Evolutionary conservation across 2,888 invertebrate species (phyloP).

Genomic region (Conomelus anceps): DNA sequence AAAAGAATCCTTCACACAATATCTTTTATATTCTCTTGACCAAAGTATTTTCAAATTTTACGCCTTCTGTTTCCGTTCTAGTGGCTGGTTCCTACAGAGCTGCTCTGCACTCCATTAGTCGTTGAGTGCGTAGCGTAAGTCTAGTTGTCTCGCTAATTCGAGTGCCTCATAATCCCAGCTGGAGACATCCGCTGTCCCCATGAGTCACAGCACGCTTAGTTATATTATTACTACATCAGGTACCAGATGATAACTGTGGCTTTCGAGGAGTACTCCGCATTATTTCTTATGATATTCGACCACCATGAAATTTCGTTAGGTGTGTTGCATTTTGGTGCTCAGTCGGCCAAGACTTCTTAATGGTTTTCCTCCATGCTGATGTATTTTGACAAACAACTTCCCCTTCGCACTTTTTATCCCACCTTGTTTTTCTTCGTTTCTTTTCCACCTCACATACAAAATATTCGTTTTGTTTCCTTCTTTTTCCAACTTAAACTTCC

Average conservation of each 20-base stretch:
- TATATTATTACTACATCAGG: background rate
- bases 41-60: background rate
- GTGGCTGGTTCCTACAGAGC: background rate
- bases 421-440: background rate
- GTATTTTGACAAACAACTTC: background rate
- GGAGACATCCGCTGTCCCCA: background rate
- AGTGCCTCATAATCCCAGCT: background rate
- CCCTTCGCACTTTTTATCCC: background rate
- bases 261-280: background rate
- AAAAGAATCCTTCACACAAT: no score
- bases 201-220: background rate
- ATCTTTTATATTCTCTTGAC: background rate
- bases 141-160: background rate
- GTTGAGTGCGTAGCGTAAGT: background rate
- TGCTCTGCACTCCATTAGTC: background rate
- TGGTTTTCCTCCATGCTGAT: background rate
- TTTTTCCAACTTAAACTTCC: background rate
- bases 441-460: background rate
- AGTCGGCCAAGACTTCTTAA: background rate
- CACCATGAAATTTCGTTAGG: background rate
- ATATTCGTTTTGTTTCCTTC: background rate
- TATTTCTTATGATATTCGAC: background rate
- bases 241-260: background rate
- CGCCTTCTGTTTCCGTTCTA: background rate
- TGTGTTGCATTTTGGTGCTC: background rate